Evolutionary conservation across 1,140 invertebrate species (phyloP), one percentile per base, ranked within the genome.

Genomic region (Helicoverpa armigera): DNA sequence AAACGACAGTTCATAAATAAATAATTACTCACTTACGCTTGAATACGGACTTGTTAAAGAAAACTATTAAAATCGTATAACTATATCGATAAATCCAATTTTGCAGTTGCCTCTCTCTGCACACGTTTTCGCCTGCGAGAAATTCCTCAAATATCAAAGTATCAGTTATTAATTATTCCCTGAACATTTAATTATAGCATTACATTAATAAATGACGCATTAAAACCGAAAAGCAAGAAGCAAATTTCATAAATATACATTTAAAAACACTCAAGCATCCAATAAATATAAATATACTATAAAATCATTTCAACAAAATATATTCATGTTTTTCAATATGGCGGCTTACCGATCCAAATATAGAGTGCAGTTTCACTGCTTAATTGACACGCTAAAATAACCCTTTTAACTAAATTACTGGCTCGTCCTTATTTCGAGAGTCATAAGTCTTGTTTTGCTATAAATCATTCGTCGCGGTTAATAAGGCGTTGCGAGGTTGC

Each of bases 391-490:
- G 69, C 69, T 82, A 82, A 82, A 78, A 78, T 76, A 78, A 79
- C 56, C 81, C 69, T 73, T 82, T 73, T 58, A 74, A 82, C 31
- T 79, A 51, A 56, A 79, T 76, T 77, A 80, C 65, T 54, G 56
- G 65, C 54, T 31, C 80, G 72, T 67, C 73, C 69, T 83, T 86
- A 86, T 86, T 86, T 69, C 70, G 14, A 76, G 53, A 31, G 77
- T 48, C 51, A 82, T 86, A 85, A 86, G 80, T 86, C 81, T 82
- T 80, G 60, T 79, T 80, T 84, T 86, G 75, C 73, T 70, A 85
- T 86, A 86, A 86, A 86, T 84, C 85, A 83, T 82, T 84, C 83
- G 79, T 53, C 83, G 78, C 18, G 67, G 48, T 75, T 84, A 84
- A 84, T 86, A 84, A 86, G 83, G 72, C 74, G 67, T 13, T 13